These are phyloP conservation scores for Ctenodactylus gundi DNA, from an alignment of 2,113 vertebrate species.

Conservation along the genomic window DNA sequence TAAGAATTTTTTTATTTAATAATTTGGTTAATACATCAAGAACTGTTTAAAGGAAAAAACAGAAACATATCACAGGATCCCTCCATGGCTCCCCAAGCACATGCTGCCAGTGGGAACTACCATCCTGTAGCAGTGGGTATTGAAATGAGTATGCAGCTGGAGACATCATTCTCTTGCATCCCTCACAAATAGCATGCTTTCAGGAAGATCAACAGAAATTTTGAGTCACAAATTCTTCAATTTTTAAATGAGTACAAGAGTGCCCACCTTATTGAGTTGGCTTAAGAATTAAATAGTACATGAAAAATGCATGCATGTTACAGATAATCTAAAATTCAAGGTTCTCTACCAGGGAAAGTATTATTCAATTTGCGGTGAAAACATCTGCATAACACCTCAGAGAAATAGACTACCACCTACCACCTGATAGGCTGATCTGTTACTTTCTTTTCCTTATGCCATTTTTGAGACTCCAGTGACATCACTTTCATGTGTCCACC, in stretches of 20 bases:
- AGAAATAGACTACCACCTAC: background rate
- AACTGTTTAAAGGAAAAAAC: too few species aligned
- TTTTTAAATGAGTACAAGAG: background rate
- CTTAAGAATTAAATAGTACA: background rate
- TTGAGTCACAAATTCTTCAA: background rate
- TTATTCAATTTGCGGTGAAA: background rate
- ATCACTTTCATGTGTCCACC: background rate
- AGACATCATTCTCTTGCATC: background rate
- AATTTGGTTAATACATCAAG: too few species aligned
- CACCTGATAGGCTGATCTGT: background rate
- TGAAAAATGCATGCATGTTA: background rate
- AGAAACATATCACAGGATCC: too few species aligned
- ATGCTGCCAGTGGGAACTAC: too few species aligned
- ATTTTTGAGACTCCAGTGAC: background rate
- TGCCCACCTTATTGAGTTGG: background rate
- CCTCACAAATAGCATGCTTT: background rate
- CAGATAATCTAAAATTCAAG: background rate
- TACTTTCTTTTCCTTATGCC: background rate
- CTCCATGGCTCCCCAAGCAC: too few species aligned
- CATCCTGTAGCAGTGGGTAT: too few species aligned
- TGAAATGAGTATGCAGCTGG: background rate
- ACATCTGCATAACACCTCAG: background rate
- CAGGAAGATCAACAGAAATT: background rate
- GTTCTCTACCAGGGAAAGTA: background rate
- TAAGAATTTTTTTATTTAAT: too few species aligned